Conservation (phyloP, 2,888 invertebrate species). For the Lacanobia oleracea region DNA sequence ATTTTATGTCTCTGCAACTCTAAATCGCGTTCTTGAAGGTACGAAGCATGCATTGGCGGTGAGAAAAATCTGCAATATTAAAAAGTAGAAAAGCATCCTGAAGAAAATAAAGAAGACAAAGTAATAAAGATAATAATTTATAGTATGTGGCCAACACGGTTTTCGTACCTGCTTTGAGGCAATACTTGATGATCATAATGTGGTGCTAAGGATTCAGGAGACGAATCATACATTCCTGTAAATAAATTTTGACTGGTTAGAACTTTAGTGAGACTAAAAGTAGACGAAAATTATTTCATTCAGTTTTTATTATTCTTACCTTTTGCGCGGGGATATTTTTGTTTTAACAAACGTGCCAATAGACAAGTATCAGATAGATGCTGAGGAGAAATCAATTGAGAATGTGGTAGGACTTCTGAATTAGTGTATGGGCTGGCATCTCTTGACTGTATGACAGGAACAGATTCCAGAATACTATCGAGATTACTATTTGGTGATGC, state of each 20-base stretch:
- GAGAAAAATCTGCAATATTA: conserved; percentile 69
- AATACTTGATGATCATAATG: conserved; percentile 59
- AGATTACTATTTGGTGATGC: conserved; percentile 53
- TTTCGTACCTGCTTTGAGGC: conserved; percentile 68
- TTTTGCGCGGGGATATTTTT: conserved; percentile 73
- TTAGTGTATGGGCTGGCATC: conserved; percentile 57
- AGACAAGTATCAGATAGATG: conserved; percentile 77
- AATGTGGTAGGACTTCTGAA: conserved; percentile 52
- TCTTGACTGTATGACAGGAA: conserved; percentile 54
- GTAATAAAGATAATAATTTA: background rate
- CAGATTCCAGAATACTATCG: conserved; percentile 60
- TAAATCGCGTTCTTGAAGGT: conserved; percentile 71
- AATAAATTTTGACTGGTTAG: conserved; percentile 13
- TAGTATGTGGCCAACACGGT: background rate
- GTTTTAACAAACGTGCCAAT: conserved; percentile 78
- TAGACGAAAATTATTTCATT: background rate
- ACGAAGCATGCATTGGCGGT: conserved; percentile 60
- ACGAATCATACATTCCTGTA: conserved; percentile 72
- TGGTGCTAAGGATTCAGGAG: conserved; percentile 62
- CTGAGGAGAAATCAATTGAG: conserved; percentile 58
- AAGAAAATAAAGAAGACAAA: conserved; percentile 4
- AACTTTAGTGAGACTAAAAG: background rate
- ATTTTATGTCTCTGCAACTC: conserved; percentile 70
- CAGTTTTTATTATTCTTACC: conserved; percentile 67
- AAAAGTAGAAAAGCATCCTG: conserved; percentile 6